Conservation (phyloP, 2,113 vertebrate genomes). For the Labeo catla region DNA sequence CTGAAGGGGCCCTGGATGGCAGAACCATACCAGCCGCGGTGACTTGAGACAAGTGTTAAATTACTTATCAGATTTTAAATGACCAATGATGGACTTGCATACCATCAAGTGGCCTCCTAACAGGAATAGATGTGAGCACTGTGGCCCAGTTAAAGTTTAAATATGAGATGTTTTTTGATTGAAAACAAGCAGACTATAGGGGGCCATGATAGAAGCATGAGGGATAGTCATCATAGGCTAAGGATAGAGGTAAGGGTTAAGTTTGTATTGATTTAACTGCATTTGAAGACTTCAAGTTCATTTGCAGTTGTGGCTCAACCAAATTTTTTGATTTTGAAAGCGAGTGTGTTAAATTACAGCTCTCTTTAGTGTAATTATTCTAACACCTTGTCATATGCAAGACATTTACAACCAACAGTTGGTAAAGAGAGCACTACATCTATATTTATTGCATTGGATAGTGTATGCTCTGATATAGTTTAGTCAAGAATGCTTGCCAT, state of each 20-base stretch:
- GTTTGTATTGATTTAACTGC: background rate
- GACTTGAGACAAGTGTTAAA: constrained; percentile 36
- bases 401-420: constrained; percentile 1
- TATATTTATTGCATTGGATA: constrained; percentile 32
- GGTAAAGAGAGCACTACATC: background rate
- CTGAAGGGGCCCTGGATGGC: constrained; percentile 35
- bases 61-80: constrained; percentile 64
- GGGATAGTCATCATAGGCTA: background rate
- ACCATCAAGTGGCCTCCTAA: constrained; percentile 58
- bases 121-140: constrained; percentile 66
- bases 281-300: background rate
- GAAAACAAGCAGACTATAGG: background rate
- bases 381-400: background rate
- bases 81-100: constrained; percentile 41
- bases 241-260: background rate
- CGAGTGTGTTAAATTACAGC: background rate
- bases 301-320: background rate
- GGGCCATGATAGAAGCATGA: background rate
- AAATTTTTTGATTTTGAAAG: background rate
- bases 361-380: background rate
- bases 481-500: constrained; percentile 39
- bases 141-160: constrained; percentile 16
- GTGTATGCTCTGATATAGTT: constrained; percentile 20
- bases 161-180: background rate
- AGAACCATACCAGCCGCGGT: constrained; percentile 45